Evolutionary conservation across 2,113 vertebrate species (phyloP), one percentile per base, ranked within the genome.

Genomic region (Lasiurus borealis): DNA sequence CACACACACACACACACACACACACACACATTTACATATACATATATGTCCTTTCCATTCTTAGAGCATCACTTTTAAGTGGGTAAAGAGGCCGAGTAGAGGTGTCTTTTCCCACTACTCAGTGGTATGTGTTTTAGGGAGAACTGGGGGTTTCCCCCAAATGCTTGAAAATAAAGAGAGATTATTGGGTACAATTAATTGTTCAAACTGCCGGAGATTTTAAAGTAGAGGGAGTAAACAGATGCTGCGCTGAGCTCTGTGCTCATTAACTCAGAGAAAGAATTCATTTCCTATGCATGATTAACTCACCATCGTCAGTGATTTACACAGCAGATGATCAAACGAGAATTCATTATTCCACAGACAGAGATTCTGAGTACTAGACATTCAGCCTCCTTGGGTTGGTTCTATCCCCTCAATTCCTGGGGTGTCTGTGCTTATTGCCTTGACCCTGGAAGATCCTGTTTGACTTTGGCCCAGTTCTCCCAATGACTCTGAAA

Each of bases 321-420:
- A 98, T 98, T 98, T 98, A 98, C 97, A 97, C 96, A 96, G 97
- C 97, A 97, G 97, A 97, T 97, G 98, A 98, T 98, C 98, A 98
- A 95, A 98, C 57, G 59, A 97, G 98, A 98, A 98, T 98, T 97
- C 97, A 98, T 98, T 97, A 97, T 93, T 90, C 88, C 81, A 54
- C 95, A 97, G 96, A 97, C 71, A 36, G 48, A 88, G 89, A 86
- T 95, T 96, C 76, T 93, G 94, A 52, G 66, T 40, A 78, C 44
- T 5, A 75, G 68, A 57, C 68, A 71, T 52, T 57, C 85, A 16
- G 72, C 46, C 68, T 66, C 64, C 62, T 40, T 27, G 66, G 82
- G 85, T 83, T 59, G 54, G n/a, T 36, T 69, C 72, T 78, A 44
- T 82, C 36, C 44, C 25, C 23, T 13, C 25, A 80, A 50, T 78